phyloP scores from a whole-genome alignment of 1,140 invertebrate genomes.

The Drepana arcuata region DNA sequence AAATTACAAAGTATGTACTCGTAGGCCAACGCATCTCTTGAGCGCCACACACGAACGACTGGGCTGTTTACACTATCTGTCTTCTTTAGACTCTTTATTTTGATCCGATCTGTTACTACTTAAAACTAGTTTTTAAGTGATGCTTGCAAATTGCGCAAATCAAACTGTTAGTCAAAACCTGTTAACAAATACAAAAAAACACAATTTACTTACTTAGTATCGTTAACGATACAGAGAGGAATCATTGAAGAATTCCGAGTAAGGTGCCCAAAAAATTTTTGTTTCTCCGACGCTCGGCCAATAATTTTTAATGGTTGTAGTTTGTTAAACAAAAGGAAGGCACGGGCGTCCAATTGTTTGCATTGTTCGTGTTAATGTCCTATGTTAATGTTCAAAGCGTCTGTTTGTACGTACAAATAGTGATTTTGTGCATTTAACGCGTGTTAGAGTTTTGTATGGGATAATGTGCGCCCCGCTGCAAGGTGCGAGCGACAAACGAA shows the following conservation, averaged over 20 bases:
- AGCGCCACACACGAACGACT: too few relatives aligned
- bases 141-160: too few relatives aligned
- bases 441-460: constrained; percentile 37
- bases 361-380: constrained; percentile 42
- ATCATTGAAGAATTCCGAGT: constrained; percentile 6
- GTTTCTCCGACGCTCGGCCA: constrained; percentile 11
- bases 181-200: too few relatives aligned
- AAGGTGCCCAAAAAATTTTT: constrained; percentile 4
- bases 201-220: too few relatives aligned
- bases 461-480: constrained; percentile 27
- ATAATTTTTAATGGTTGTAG: constrained; percentile 59
- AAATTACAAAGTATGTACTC: too few relatives aligned
- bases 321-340: constrained; percentile 33
- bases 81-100: too few relatives aligned
- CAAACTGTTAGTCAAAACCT: too few relatives aligned
- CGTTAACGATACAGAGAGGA: constrained; percentile 6
- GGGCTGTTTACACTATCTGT: too few relatives aligned
- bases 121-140: too few relatives aligned
- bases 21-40: too few relatives aligned
- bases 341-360: constrained; percentile 30
- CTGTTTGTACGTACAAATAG: constrained; percentile 33
- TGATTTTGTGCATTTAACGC: constrained; percentile 45
- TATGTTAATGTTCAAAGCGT: constrained; percentile 30
- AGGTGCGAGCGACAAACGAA: too few relatives aligned
- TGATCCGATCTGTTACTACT: too few relatives aligned